These are phyloP conservation scores for Platycheirus albimanus DNA, from an alignment of 2,888 invertebrate genomes.

Conservation along the genomic window DNA sequence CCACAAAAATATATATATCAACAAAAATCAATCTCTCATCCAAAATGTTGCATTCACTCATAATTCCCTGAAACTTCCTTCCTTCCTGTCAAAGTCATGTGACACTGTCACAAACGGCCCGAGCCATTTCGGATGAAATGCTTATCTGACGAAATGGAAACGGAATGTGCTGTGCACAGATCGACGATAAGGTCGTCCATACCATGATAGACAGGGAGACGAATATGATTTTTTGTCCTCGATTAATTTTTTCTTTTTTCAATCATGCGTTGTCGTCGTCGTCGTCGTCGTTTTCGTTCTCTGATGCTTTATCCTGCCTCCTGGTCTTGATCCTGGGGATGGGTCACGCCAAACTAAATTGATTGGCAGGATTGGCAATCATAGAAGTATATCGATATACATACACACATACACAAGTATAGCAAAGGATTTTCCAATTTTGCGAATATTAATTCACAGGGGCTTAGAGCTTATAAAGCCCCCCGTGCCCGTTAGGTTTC, in stretches of 20 bases:
- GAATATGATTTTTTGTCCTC: slow-evolving; percentile 30
- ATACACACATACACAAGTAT: not conserved
- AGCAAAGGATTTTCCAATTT: slow-evolving; percentile 68
- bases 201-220: slow-evolving; percentile 18
- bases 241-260: slow-evolving; percentile 1
- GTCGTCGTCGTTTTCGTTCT: not conserved
- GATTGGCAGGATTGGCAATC: slow-evolving; percentile 67
- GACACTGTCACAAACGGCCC: slow-evolving; percentile 55
- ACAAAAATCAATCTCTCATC: slow-evolving; percentile 51
- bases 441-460: slow-evolving; percentile 70
- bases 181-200: slow-evolving; percentile 48
- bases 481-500: not conserved
- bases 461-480: slow-evolving; percentile 40
- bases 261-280: slow-evolving; percentile 8
- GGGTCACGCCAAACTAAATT: slow-evolving; percentile 64
- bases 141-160: slow-evolving; percentile 67
- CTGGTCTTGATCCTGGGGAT: slow-evolving; percentile 23
- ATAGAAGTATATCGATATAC: not conserved
- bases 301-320: slow-evolving; percentile 9
- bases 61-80: slow-evolving; percentile 66
- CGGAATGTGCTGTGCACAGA: slow-evolving; percentile 39
- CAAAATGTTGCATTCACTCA: slow-evolving; percentile 60
- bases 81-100: slow-evolving; percentile 73
- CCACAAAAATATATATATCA: slow-evolving; percentile 52
- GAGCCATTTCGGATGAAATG: slow-evolving; percentile 47